Evolutionary conservation across 2,113 vertebrate genomes (phyloP), one percentile per base, ranked within the genome.

Genomic region (Rhagologus leucostigma): DNA sequence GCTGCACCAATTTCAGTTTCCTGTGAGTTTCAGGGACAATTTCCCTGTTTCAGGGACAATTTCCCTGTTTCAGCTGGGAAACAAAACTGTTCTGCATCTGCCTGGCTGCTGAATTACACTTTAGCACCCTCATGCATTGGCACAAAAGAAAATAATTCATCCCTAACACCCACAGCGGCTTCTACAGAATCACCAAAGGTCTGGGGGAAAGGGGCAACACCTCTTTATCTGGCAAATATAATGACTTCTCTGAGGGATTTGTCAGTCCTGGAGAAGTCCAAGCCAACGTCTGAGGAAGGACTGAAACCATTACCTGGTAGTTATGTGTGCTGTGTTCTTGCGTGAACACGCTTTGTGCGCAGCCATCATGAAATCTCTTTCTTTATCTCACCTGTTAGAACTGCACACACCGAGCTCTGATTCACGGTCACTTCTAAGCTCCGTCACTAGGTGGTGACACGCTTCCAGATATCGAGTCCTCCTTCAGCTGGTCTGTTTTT

Each of bases 371-470:
- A 29, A 23, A 53, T 37, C 32, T 18, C 27, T 73, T 44, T 37
- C 49, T 49, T 60, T 23, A 15, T 22, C 41, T 81, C 46, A 68
- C 73, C 60, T 64, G 47, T 57, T 30, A 4, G n/a, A 55, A 11
- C 29, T 4, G 65, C 60, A 11, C 6, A 3, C 59, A 4, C 27
- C 7, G 29, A 42, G 42, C 57, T 73, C 21, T 10, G 53, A 13
- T 41, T 71, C 41, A 11, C 30, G 26, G 75, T 6, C 32, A 12
- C n/a, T 96, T 49, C 92, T 78, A 60, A 52, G 11, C 26, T 86
- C 88, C 8, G 68, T 74, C 96, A 75, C 93, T 96, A 97, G 96
- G 79, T 92, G 96, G 96, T 88, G 96, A 90, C 86, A 92, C 30
- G 32, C 33, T 94, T 82, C 87, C 93, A 64, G 27, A 50, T 12